Conservation (phyloP, 2,888 invertebrate species). For the Chrysina gloriosa region DNA sequence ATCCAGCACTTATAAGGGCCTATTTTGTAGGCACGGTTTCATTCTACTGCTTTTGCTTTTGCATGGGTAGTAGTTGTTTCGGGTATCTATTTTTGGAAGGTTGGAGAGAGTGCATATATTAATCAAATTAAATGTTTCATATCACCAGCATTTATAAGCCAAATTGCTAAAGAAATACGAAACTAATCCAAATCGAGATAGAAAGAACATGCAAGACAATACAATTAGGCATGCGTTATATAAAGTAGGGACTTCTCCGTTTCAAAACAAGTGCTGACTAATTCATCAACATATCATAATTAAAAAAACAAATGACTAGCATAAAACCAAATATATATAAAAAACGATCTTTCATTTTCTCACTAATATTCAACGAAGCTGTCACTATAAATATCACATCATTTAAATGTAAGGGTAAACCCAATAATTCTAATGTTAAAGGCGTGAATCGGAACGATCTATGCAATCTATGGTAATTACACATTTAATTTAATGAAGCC, state of each 20-base stretch:
- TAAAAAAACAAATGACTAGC: neutral
- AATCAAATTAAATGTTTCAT: no score
- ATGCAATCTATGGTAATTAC: constrained; percentile 26
- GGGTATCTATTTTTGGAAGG: no score
- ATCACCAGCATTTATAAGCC: neutral
- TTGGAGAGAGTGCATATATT: no score
- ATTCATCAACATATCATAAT: neutral
- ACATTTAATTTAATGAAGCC: constrained; percentile 22
- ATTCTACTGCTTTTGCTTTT: no score
- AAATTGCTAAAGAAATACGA: neutral
- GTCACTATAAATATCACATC: constrained; percentile 19
- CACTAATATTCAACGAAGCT: neutral
- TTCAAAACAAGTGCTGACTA: neutral
- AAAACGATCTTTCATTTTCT: neutral
- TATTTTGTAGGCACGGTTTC: no score
- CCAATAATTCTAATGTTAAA: constrained; percentile 21
- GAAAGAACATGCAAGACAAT: constrained; percentile 3
- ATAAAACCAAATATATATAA: neutral
- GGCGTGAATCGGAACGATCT: neutral
- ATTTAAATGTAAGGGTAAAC: neutral
- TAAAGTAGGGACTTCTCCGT: neutral
- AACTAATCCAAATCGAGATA: constrained; percentile 5
- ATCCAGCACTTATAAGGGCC: no score
- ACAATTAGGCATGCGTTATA: neutral
- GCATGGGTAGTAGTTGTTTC: no score